Evolutionary conservation across 2,113 vertebrate genomes (phyloP), one percentile per base, ranked within the genome.

Genomic region (Amia ocellicauda): DNA sequence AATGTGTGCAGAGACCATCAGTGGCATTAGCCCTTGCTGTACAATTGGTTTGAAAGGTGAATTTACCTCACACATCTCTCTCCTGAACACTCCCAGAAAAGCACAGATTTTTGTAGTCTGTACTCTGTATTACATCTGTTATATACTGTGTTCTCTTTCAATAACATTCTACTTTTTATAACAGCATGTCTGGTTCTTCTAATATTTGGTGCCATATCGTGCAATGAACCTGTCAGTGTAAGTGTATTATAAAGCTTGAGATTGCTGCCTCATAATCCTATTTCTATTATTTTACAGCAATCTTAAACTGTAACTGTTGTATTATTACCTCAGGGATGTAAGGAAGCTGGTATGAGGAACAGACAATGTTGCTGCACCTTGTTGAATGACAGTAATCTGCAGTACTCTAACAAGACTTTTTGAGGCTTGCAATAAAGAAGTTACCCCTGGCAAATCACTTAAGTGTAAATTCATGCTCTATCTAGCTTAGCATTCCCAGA

Each of bases 391-490:
- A 47, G 42, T 36, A 22, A 49, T 47, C 40, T 24, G 45, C 23
- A 61, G n/a, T 43, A 43, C 42, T 47, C 23, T 28, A 49, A 17
- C 42, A n/a, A 9, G 26, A 19, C 43, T 61, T 61, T 49, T 22
- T 16, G 23, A 29, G 14, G 23, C 59, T 47, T 45, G 45, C 41
- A 29, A 49, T 61, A 61, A 61, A 61, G 59, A 61, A 27, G 42
- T 61, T 47, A 42, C 59, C 22, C 59, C 42, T 61, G 19, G 59
- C 59, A 49, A 49, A 43, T 31, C 20, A 61, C 43, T 61, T 26
- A 27, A 58, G 59, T 49, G 59, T 20, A 49, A 47, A 61, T 61
- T 45, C 22, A 49, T 45, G 45, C 11, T 49, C 45, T 27, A 61
- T 14, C 59, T 40, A 11, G 22, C 42, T 61, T 41, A n/a, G 41